Base-by-base conservation (phyloP, 2,113 vertebrate species). In the Gila orcuttii region DNA sequence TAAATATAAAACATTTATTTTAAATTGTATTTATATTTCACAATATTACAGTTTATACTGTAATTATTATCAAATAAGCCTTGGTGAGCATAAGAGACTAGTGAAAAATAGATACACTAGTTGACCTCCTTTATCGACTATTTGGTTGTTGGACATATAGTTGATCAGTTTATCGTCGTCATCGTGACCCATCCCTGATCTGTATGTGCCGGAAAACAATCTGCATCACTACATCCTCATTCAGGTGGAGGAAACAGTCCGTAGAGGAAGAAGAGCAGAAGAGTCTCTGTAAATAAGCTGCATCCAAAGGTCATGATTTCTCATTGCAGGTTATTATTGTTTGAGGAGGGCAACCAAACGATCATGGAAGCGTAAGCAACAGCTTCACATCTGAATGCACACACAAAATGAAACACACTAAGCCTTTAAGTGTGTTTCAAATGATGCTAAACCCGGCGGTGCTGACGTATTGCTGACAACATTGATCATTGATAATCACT, bases 301-400 rank as follows among this genome's bases (percentile, higher is more conserved):
- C 25, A 19, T 83, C 50, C 81, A 83, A 83, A 83, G 66, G 68
- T 83, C 81, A 25, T 25, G 31, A 83, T 57, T 57, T 59, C 68
- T 57, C 50, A 59, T 42, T 5, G 28, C 50, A 83, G 47, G 50
- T 83, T 39, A 83, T 73, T 42, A 73, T 59, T 83, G 68, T 83
- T 83, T 83, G 31, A 39, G 33, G 12, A 68, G 31, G 3, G 11
- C 39, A 36, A 50, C 8, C 25, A 73, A 31, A 73, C 25, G 23
- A 73, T 42, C 50, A 59, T 52, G 12, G 68, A 73, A 59, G 81
- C 68, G 21, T 73, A 59, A 83, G 64, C 50, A 83, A 59, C 68
- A 42, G 50, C 50, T 50, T 83, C 33, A n/a, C 13, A 83, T 59
- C 31, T 23, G 21, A 39, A n/a, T 36, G 66, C 23, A 19, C 25